Evolutionary conservation across 2,888 invertebrate genomes (phyloP), one percentile per base, ranked within the genome.

Genomic region (Lithosia quadra): DNA sequence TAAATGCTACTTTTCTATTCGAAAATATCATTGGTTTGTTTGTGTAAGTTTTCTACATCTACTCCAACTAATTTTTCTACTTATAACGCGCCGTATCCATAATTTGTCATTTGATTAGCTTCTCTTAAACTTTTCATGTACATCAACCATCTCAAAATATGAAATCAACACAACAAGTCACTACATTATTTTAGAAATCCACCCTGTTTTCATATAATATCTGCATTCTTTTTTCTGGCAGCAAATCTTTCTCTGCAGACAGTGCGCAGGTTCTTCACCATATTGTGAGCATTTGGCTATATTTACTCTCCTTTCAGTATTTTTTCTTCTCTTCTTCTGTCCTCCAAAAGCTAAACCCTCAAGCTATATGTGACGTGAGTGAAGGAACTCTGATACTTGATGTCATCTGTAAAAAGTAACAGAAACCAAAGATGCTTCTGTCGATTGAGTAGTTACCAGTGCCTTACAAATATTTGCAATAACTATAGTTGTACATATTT

Each of bases 391-490:
- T n/a, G 49, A 49, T 49, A 49, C n/a, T 49, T 9, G 49, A 49
- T n/a, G 8, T 49, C 49, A 49, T 5, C 49, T 49, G 49, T 49
- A 21, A 28, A 43, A 59, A n/a, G 15, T 34, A 56, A 61, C 60
- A 53, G 73, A 65, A 69, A 78, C 80, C 78, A 80, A 78, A 80
- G 78, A 77, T 63, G 70, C 75, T 70, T 69, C 66, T 72, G 67
- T 68, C 65, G 62, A 61, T 33, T 43, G 43, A 28, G n/a, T 62
- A 49, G 68, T 71, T 68, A 73, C 71, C 73, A 69, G 62, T 80
- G 73, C 69, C 69, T 75, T 71, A 60, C 18, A 56, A 33, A 39
- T 21, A 9, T 65, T 71, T 67, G 55, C 68, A 61, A 61, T 72
- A 67, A 75, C 59, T 73, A n/a, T 73, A 73, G 77, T 69, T 76